These are phyloP conservation scores for Nematopogon swammerdamellus DNA, from an alignment of 2,888 invertebrate species.

Conservation along the genomic window DNA sequence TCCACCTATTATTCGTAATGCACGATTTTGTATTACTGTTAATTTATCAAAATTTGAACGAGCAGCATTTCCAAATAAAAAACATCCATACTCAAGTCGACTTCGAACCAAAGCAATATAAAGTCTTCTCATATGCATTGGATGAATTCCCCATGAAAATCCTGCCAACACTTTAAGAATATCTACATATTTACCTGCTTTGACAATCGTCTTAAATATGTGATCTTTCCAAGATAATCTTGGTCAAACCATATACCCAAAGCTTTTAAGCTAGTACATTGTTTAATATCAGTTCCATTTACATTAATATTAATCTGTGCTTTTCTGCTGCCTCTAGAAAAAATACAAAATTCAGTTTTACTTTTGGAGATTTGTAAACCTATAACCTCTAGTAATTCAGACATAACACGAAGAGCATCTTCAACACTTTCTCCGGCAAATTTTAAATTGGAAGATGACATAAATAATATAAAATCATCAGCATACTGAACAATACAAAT, in stretches of 20 bases:
- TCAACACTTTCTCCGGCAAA: too few species aligned
- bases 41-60: too few species aligned
- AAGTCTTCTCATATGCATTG: conserved; percentile 1
- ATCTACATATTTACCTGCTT: conserved; percentile 8
- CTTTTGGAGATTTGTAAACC: too few species aligned
- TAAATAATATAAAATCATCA: too few species aligned
- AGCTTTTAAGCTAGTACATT: conserved; percentile 10
- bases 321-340: background rate
- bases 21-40: too few species aligned
- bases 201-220: conserved; percentile 9
- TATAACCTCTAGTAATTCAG: too few species aligned
- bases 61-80: background rate
- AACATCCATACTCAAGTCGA: conserved; percentile 1
- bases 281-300: conserved; percentile 5
- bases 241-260: conserved; percentile 12
- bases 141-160: background rate
- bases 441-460: too few species aligned
- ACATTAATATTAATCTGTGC: background rate
- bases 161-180: conserved; percentile 3
- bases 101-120: background rate
- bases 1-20: background rate
- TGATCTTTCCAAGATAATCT: conserved; percentile 12
- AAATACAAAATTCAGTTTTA: too few species aligned
- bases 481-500: too few species aligned
- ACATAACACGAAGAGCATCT: too few species aligned